Conservation (phyloP, 2,113 vertebrate species). For the Copsychus sechellarum region DNA sequence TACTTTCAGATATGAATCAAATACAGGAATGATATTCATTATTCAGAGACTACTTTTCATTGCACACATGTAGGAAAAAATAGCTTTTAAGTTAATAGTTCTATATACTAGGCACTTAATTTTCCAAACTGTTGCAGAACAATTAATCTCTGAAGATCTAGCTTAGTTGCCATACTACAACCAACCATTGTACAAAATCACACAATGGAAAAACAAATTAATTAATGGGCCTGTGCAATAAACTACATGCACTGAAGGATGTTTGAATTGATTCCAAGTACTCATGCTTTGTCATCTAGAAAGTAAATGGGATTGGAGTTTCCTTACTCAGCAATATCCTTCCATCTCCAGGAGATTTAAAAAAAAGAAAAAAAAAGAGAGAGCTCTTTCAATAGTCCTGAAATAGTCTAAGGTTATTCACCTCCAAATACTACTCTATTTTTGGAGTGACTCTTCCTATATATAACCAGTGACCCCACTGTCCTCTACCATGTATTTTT, state of each 20-base stretch:
- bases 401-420: slow-evolving; percentile 14
- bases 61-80: not conserved
- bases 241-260: not conserved
- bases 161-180: not conserved
- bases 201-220: not conserved
- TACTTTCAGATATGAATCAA: not conserved
- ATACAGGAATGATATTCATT: not conserved
- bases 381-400: not conserved
- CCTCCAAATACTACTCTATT: slow-evolving; percentile 17
- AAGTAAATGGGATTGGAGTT: not conserved
- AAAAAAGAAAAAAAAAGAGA: not conserved
- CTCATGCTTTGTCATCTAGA: not conserved
- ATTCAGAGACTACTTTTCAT: not conserved
- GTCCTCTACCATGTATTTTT: slow-evolving; percentile 4
- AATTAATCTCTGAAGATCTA: not conserved
- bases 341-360: not conserved
- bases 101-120: not conserved
- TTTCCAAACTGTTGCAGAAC: not conserved
- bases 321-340: slow-evolving; percentile 1
- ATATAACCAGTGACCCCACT: slow-evolving; percentile 9
- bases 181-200: not conserved
- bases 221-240: not conserved
- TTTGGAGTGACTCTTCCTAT: slow-evolving; percentile 30
- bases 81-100: not conserved
- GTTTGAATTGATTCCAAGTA: not conserved